These are phyloP conservation scores for Theodoxus fluviatilis DNA, from an alignment of 2,888 invertebrate genomes.

Conservation along the genomic window DNA sequence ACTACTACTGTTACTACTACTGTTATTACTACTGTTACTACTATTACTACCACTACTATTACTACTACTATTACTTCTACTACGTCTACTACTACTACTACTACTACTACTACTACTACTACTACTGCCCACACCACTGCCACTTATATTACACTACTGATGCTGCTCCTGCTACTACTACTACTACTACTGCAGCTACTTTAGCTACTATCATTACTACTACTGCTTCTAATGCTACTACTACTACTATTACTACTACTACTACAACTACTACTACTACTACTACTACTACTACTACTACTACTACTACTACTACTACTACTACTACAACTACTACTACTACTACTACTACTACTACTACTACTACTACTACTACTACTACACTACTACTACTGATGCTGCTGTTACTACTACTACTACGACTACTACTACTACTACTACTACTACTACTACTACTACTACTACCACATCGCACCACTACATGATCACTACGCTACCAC, in stretches of 20 bases:
- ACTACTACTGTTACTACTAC: background rate
- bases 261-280: background rate
- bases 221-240: background rate
- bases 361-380: background rate
- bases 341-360: background rate
- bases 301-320: background rate
- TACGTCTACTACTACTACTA: background rate
- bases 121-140: background rate
- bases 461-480: background rate
- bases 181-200: background rate
- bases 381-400: background rate
- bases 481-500: background rate
- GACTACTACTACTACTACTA: background rate
- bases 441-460: background rate
- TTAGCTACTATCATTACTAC: background rate
- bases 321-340: background rate
- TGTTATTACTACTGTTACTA: background rate
- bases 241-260: background rate
- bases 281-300: background rate
- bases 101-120: slow-evolving; percentile 2
- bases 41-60: background rate
- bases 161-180: background rate
- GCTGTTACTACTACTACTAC: background rate
- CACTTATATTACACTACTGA: background rate
- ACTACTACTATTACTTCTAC: background rate